Evolutionary conservation across 2,113 vertebrate genomes (phyloP), one percentile per base, ranked within the genome.

Genomic region (Phrynosoma platyrhinos): DNA sequence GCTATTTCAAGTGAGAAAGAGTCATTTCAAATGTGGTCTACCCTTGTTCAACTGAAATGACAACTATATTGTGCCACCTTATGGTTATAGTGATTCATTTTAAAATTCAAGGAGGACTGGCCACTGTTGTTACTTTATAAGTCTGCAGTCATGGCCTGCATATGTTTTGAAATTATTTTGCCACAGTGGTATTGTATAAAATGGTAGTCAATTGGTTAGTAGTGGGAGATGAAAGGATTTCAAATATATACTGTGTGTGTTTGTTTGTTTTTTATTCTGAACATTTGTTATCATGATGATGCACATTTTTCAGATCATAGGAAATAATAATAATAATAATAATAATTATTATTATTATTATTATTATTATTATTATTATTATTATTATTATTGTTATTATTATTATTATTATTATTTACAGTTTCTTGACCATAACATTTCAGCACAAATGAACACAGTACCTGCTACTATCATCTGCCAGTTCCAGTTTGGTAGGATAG

Each of bases 11-110:
- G 78, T 27, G 79, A 23, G 40, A 87, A 84, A 21, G 0, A 85
- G 25, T 47, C 0, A 32, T 69, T 42, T 4, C 55, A 16, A 58
- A 76, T 84, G 74, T 75, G 13, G 0, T 36, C 86, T 30, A 85
- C 20, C 0, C 81, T 55, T 81, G 10, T 42, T 13, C 88, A 66
- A 42, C 87, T 69, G 72, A 90, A 95, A 83, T 32, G 55, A 1
- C 83, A 91, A 88, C 88, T 62, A 81, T 86, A 92, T 88, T 87
- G 92, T 95, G 94, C 93, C 93, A 93, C 92, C 94, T 95, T 88
- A 95, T 74, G 93, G 94, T 92, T 93, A 84, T 87, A 89, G 89
- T 76, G 86, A 77, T 90, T 94, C 83, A 78, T 30, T 66, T 83
- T 62, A 74, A 0, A 10, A 16, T 86, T 78, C 0, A 0, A 53